A percentile compares a stretch with the other conserved stretches of the same genome.
phyloP scores from a whole-genome alignment of 2,888 invertebrate genomes.

The Diachrysia chrysitis region DNA sequence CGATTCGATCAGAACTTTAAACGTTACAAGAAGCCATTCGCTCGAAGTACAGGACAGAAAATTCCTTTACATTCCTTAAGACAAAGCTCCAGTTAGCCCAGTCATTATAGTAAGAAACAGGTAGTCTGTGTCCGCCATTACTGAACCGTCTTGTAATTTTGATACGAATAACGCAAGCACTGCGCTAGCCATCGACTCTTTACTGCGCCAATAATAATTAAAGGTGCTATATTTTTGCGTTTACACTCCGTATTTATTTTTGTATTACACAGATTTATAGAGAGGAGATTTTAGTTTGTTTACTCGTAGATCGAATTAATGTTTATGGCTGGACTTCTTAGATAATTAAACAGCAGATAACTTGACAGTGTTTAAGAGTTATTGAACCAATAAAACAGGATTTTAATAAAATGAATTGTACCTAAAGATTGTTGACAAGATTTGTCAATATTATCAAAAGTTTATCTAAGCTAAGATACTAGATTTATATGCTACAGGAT shows the following conservation, averaged over 20 bases:
- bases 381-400: not conserved
- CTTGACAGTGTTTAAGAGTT: conserved; percentile 9
- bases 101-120: conserved; percentile 80
- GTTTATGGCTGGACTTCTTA: conserved; percentile 28
- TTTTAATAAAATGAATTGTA: no score
- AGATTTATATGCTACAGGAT: not conserved
- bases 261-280: conserved; percentile 20
- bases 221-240: conserved; percentile 45
- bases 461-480: not conserved
- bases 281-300: conserved; percentile 11
- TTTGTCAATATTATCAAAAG: not conserved
- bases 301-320: conserved; percentile 15
- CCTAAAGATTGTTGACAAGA: conserved; percentile 1
- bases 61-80: conserved; percentile 68
- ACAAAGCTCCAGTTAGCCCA: conserved; percentile 77
- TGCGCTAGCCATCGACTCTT: conserved; percentile 37
- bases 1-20: conserved; percentile 48
- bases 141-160: conserved; percentile 51
- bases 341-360: conserved; percentile 9
- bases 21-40: conserved; percentile 47
- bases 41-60: conserved; percentile 34
- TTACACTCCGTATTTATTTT: conserved; percentile 20
- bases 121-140: conserved; percentile 66
- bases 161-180: conserved; percentile 48
- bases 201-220: conserved; percentile 49